Evolutionary conservation across 2,888 invertebrate species (phyloP).

Genomic region (Xanthia togata): DNA sequence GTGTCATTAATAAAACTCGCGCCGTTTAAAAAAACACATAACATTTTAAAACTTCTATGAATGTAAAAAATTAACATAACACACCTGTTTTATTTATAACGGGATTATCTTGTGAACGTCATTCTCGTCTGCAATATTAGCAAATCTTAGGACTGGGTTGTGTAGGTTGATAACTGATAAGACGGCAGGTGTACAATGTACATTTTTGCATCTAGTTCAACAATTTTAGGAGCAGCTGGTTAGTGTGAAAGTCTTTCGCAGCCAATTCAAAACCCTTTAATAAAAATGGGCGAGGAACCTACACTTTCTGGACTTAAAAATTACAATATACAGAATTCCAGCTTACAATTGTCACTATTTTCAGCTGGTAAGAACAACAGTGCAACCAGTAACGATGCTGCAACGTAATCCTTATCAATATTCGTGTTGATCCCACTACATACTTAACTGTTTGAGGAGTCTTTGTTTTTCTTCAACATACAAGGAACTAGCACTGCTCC

Average conservation of each 20-base stretch:
- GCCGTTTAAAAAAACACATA: slow-evolving; percentile 22
- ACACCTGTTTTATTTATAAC: slow-evolving; percentile 41
- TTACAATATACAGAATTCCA: too few species aligned
- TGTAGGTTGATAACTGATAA: not conserved
- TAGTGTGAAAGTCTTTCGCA: not conserved
- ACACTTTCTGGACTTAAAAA: too few species aligned
- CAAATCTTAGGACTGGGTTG: slow-evolving; percentile 11
- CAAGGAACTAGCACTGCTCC: not conserved
- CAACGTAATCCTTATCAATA: too few species aligned
- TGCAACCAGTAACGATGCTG: too few species aligned
- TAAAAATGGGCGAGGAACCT: too few species aligned
- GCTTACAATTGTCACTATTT: too few species aligned
- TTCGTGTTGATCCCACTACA: too few species aligned
- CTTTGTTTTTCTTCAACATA: too few species aligned
- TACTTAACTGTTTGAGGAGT: too few species aligned
- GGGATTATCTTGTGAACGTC: slow-evolving; percentile 6
- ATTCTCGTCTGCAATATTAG: not conserved
- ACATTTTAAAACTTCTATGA: slow-evolving; percentile 32
- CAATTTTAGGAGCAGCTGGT: not conserved
- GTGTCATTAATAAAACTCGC: slow-evolving; percentile 9
- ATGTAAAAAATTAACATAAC: slow-evolving; percentile 29
- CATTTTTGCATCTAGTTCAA: not conserved
- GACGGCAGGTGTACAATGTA: not conserved
- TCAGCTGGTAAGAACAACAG: too few species aligned
- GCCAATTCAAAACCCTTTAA: too few species aligned